These are phyloP conservation scores for Papilio dardanus DNA, from an alignment of 1,140 invertebrate species.

Conservation along the genomic window DNA sequence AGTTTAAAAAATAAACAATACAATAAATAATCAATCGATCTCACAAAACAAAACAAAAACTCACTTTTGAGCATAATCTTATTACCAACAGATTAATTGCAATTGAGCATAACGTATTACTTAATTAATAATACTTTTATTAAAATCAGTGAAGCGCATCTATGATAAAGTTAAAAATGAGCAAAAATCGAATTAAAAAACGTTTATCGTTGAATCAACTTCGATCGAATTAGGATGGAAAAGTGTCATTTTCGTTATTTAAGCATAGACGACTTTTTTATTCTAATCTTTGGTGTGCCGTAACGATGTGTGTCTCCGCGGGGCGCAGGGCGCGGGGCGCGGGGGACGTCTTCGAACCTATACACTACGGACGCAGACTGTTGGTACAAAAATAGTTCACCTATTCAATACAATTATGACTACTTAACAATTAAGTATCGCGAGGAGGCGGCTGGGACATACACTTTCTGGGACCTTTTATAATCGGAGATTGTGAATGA, in stretches of 20 bases:
- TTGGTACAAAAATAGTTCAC: slow-evolving; percentile 82
- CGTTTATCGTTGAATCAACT: slow-evolving; percentile 44
- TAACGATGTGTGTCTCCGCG: slow-evolving; percentile 65
- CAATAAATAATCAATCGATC: slow-evolving; percentile 52
- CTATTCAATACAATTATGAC: slow-evolving; percentile 80
- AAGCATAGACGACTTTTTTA: slow-evolving; percentile 67
- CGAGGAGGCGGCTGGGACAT: slow-evolving; percentile 60
- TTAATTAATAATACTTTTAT: slow-evolving; percentile 53
- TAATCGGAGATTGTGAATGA: slow-evolving; percentile 21
- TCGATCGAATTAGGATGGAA: slow-evolving; percentile 44
- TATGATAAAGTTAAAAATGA: slow-evolving; percentile 51
- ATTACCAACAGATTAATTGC: slow-evolving; percentile 61
- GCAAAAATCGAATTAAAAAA: slow-evolving; percentile 55
- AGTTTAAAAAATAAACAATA: slow-evolving; percentile 50
- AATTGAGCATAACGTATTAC: slow-evolving; percentile 69
- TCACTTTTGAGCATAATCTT: slow-evolving; percentile 77
- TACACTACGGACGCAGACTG: slow-evolving; percentile 73
- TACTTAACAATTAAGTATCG: slow-evolving; percentile 81
- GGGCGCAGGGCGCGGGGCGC: slow-evolving; percentile 48
- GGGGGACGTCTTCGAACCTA: slow-evolving; percentile 71
- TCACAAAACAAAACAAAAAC: slow-evolving; percentile 65
- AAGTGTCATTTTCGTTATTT: slow-evolving; percentile 51
- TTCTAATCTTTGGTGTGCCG: slow-evolving; percentile 80
- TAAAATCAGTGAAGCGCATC: slow-evolving; percentile 59
- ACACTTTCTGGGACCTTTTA: slow-evolving; percentile 46